phyloP scores from a whole-genome alignment of 2,113 vertebrate genomes.

The Ameiurus melas region DNA sequence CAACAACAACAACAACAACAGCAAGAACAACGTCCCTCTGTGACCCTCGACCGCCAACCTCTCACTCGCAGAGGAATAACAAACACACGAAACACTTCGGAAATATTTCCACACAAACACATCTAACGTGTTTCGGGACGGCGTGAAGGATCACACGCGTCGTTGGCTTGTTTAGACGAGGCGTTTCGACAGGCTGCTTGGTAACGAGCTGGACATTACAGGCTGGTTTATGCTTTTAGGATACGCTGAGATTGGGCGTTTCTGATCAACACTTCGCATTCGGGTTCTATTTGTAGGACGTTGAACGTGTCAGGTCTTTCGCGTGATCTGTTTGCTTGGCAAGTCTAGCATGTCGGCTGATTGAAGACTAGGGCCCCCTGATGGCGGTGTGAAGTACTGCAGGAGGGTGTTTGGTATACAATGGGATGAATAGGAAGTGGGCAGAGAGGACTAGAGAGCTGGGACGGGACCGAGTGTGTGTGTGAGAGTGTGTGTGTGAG shows the following conservation, averaged over 20 bases:
- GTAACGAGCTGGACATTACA: background rate
- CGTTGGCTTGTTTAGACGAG: background rate
- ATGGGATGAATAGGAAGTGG: constrained; percentile 31
- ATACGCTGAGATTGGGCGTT: background rate
- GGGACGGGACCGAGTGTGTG: constrained; percentile 46
- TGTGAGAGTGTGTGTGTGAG: constrained; percentile 29
- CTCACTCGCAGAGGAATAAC: background rate
- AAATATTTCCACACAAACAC: background rate
- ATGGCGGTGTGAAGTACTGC: constrained; percentile 15
- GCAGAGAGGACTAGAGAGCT: constrained; percentile 38
- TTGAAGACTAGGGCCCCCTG: constrained; percentile 11
- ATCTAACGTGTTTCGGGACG: background rate
- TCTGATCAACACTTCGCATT: background rate
- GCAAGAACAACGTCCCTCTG: too few relatives aligned
- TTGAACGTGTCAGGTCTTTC: background rate
- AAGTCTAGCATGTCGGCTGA: background rate
- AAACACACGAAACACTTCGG: background rate
- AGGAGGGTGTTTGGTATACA: background rate
- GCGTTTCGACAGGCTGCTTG: too few relatives aligned
- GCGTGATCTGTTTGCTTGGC: background rate
- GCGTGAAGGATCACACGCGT: background rate
- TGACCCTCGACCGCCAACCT: background rate
- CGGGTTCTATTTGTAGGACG: background rate
- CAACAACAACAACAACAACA: too few relatives aligned
- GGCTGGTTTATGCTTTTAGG: background rate